A percentile compares a stretch with the other conserved stretches of the same genome.
phyloP scores from a whole-genome alignment of 2,888 invertebrate species.

The Bombylius discolor region DNA sequence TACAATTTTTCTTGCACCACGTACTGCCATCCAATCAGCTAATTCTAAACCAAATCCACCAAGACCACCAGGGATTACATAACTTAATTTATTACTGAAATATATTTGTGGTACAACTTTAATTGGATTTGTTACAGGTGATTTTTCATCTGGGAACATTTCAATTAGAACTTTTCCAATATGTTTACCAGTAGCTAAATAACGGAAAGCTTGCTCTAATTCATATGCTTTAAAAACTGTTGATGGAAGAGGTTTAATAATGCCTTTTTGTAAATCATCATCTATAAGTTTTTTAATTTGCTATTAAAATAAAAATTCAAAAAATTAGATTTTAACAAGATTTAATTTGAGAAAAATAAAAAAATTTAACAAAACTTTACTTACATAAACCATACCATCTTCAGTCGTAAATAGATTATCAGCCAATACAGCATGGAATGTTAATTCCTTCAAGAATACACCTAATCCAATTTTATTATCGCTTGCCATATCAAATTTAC shows the following conservation, averaged over 20 bases:
- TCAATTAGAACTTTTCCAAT: slow-evolving; percentile 55
- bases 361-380: slow-evolving; percentile 9
- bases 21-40: slow-evolving; percentile 69
- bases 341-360: background rate
- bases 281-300: slow-evolving; percentile 42
- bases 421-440: slow-evolving; percentile 65
- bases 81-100: slow-evolving; percentile 28
- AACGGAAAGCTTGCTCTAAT: slow-evolving; percentile 58
- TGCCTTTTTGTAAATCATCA: slow-evolving; percentile 51
- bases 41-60: slow-evolving; percentile 89
- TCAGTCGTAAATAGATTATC: slow-evolving; percentile 50
- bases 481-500: slow-evolving; percentile 65
- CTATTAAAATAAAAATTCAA: slow-evolving; percentile 15
- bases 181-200: slow-evolving; percentile 58
- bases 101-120: slow-evolving; percentile 24
- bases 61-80: slow-evolving; percentile 64
- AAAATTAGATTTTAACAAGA: background rate
- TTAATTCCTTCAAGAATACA: slow-evolving; percentile 54
- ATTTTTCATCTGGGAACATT: slow-evolving; percentile 24
- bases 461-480: slow-evolving; percentile 53
- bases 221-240: slow-evolving; percentile 51
- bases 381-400: slow-evolving; percentile 25
- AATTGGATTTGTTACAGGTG: slow-evolving; percentile 24
- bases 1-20: slow-evolving; percentile 67
- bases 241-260: slow-evolving; percentile 53